Evolutionary conservation across 2,113 vertebrate species (phyloP), one percentile per base, ranked within the genome.

Genomic region (Neolamprologus modestus): DNA sequence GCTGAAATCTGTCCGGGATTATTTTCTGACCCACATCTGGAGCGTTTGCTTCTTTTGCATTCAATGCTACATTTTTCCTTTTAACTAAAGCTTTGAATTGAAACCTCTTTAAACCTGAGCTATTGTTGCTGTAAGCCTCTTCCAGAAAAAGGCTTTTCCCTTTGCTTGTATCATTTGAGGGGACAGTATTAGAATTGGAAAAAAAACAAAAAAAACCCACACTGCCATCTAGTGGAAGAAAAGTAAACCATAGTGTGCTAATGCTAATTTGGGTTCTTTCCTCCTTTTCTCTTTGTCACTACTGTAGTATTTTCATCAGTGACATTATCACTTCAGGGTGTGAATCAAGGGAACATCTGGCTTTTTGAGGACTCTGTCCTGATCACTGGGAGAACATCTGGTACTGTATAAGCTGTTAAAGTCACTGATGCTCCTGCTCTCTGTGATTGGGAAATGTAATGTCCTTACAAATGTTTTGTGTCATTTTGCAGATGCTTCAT

Each of bases 291-390:
- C 35, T 37, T 3, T 57, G 5, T 88, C 8, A 85, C 54, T 94
- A 81, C 87, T 92, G 31, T 95, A 99, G 98, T 98, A 92, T 99
- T 98, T 91, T 98, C 98, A 0, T 98, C 97, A 1, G 95, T 98
- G 89, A 98, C 97, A 0, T 93, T 98, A 89, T 96, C 97, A 0
- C 94, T 98, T 84, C 95, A 97, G 31, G 95, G 96, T n/a, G 95
- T 97, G 96, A 98, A 93, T 86, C 97, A 97, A 95, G 98, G 97
- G 82, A 98, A 98, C 95, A 96, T 98, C 89, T 98, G 98, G 98
- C 95, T 98, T 9, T 99, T 97, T 96, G 97, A 98, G 92, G 97
- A 99, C 81, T 97, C 96, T 9, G 91, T 98, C 90, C 95, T 98
- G 89, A 97, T 99, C 91, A 97, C 97, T 89, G 97, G 96, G 73